Conservation (phyloP, 2,797 vertebrate genomes). For the Halcyon leucocephala region DNA sequence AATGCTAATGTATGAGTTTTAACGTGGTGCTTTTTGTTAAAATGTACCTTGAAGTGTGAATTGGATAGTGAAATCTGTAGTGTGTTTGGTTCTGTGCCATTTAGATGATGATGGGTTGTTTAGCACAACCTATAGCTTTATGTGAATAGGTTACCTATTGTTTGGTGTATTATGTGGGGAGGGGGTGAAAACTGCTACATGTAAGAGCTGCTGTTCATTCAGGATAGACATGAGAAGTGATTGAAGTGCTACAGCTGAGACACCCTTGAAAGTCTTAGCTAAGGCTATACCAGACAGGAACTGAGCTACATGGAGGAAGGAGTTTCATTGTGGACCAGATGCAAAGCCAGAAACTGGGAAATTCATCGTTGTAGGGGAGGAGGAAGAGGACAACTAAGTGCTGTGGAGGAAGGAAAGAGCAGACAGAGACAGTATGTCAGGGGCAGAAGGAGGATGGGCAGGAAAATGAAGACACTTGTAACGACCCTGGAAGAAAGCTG, state of each 20-base stretch:
- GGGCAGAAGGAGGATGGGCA: not conserved
- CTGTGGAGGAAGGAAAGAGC: not conserved
- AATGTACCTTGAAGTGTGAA: not conserved
- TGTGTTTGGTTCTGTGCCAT: not conserved
- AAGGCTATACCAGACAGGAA: not conserved
- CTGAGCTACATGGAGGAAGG: not conserved
- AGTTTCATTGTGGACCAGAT: not conserved
- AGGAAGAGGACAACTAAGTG: not conserved
- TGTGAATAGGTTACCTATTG: not conserved
- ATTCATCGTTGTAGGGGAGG: not conserved
- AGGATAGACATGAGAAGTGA: not conserved
- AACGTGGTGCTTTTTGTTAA: not conserved
- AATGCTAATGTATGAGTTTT: not conserved
- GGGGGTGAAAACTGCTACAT: not conserved
- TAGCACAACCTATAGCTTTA: not conserved
- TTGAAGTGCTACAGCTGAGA: not conserved
- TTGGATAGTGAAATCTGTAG: not conserved
- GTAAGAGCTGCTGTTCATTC: not conserved
- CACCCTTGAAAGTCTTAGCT: not conserved
- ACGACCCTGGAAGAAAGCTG: not conserved
- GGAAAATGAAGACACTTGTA: not conserved
- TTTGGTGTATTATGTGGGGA: not conserved
- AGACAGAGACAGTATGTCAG: not conserved
- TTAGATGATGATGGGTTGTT: not conserved
- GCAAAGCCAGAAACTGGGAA: not conserved